A percentile compares a stretch with the other conserved stretches of the same genome.
phyloP scores from a whole-genome alignment of 92 coral and sea anemone species.

The Palythoa heliodiscus region DNA sequence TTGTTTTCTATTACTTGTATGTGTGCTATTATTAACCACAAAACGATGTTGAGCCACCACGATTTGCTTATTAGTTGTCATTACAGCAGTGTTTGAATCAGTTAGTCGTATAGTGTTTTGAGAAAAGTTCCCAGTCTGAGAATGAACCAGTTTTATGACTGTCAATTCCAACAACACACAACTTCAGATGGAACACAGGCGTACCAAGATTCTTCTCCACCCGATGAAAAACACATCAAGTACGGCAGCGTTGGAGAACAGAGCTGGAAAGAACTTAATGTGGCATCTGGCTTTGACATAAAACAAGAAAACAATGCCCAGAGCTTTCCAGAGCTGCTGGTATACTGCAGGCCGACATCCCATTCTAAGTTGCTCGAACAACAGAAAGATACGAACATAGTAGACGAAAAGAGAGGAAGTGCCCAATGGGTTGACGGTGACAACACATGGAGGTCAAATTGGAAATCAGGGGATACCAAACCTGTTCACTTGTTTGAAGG shows the following conservation, averaged over 20 bases:
- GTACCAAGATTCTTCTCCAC: background rate
- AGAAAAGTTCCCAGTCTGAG: background rate
- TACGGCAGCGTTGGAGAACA: background rate
- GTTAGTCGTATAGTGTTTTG: background rate
- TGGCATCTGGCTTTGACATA: background rate
- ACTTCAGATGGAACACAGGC: background rate
- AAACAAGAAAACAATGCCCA: background rate
- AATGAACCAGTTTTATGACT: background rate
- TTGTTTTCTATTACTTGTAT: background rate
- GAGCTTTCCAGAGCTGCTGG: background rate
- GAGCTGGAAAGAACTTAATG: background rate
- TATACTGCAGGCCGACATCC: background rate
- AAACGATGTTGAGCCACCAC: background rate
- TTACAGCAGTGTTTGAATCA: background rate
- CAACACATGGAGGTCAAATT: background rate
- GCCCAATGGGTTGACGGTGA: background rate
- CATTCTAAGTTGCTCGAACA: background rate
- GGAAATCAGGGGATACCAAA: background rate
- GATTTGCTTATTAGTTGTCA: background rate
- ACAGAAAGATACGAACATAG: background rate
- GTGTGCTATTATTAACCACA: conserved; percentile 8
- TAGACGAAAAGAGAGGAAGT: background rate
- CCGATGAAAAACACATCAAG: background rate
- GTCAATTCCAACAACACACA: background rate
- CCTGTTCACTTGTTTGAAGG: background rate